Conservation (phyloP, 2,888 invertebrate genomes). For the Apotomis betuletana region DNA sequence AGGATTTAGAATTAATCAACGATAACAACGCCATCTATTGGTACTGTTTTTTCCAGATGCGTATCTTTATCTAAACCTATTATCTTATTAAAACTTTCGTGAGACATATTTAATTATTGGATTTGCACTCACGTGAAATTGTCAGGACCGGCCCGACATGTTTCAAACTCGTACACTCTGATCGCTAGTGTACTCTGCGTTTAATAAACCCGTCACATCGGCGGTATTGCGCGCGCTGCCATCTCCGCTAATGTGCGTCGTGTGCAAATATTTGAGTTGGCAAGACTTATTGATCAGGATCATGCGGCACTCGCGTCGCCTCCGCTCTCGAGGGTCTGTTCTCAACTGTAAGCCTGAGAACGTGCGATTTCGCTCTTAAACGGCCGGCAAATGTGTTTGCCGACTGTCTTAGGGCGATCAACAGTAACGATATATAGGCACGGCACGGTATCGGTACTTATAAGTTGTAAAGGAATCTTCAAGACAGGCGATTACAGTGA, state of each 20-base stretch:
- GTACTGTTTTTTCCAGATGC: no score
- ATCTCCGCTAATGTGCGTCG: conserved; percentile 69
- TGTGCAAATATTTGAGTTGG: conserved; percentile 79
- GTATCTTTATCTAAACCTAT: no score
- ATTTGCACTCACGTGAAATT: no score
- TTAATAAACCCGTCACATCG: conserved; percentile 50
- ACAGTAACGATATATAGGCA: background rate
- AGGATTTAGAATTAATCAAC: no score
- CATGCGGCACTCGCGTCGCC: conserved; percentile 65
- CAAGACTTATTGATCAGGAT: conserved; percentile 79
- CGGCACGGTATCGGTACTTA: background rate
- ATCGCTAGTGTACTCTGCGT: conserved; percentile 23
- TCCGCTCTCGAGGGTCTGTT: conserved; percentile 74
- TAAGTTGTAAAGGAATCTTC: no score
- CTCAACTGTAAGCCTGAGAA: conserved; percentile 57
- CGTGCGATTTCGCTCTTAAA: conserved; percentile 53
- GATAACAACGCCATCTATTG: no score
- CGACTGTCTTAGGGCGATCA: conserved; percentile 2
- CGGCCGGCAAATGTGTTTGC: conserved; percentile 16
- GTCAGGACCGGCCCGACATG: no score
- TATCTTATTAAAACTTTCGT: no score
- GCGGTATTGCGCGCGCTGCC: conserved; percentile 55
- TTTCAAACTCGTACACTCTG: background rate
- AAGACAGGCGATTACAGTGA: no score
- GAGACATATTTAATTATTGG: no score